Base-by-base conservation (phyloP, 2,888 invertebrate genomes). In the Philopedon plagiatum region DNA sequence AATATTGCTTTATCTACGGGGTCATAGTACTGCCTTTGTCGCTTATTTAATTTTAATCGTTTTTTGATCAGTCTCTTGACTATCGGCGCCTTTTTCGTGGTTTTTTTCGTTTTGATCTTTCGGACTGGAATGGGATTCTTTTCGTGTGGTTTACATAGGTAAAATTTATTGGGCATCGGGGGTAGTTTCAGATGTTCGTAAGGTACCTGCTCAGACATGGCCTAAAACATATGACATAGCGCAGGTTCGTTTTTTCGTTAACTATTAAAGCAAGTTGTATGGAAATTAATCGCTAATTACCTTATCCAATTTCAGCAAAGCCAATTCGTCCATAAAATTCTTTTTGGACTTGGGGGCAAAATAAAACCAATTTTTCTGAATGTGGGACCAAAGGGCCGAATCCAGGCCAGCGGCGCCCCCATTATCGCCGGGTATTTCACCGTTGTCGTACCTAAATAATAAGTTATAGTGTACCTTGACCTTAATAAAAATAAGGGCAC, bases 341-440 rank as follows among this genome's bases (percentile, higher is more conserved):
- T 41, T 3, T 3, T 41, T 32, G 37, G 56, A 73, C 5, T 76
- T 82, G 88, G 21, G 11, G 15, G 69, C 67, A 29, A 69, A 68
- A 63, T 88, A 89, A 29, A 87, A 87, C 92, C 92, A 93, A 77
- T 91, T 92, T 13, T 90, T 86, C 71, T 89, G 89, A 2, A 91
- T 82, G 79, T 91, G 91, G 0, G 90, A 85, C 85, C 90, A 94
- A 18, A 94, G 85, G 0, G 89, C 86, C 0, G 93, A 91, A 81
- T 94, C 92, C 0, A 93, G 85, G 0, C 94, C 94, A 11, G 89
- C 93, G 0, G 93, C 93, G 1, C 93, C 93, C 65, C 87, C 85
- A 3, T 86, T 86, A 85, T 95, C 93, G 0, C 95, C 95, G 0
- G 94, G 94, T 32, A 93, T 85, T 5, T 84, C 80, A 0, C 92